Evolutionary conservation across 2,888 invertebrate genomes (phyloP), one percentile per base, ranked within the genome.

Genomic region (Heliothis peltigera): DNA sequence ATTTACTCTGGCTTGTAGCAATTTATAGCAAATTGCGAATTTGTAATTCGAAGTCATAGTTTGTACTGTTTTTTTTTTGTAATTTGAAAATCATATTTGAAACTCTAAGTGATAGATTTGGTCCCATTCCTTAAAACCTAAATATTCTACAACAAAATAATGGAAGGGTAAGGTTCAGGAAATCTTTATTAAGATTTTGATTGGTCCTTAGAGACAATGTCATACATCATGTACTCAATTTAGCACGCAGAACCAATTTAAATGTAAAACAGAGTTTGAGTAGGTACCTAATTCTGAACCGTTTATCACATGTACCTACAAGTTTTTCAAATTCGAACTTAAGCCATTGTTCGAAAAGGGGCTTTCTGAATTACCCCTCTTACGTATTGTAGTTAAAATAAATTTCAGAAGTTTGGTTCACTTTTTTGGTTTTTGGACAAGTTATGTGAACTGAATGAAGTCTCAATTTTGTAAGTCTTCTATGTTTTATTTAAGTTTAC

Each of bases 351-450:
- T 42, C 22, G 21, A 58, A 39, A 49, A 39, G 8, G 72, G 32
- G 19, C 32, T 22, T 39, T 22, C 25, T n/a, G 52, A 63, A 74
- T 64, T 52, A 61, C 57, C 54, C 28, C 2, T 57, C 47, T 48
- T 59, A 25, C 53, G 65, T 52, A 46, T 60, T 48, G 42, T 28
- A 57, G 59, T 63, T 60, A 39, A 66, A 60, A 75, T 0, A 22
- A 55, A 62, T 52, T 39, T 42, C 21, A 39, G 18, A 54, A 75
- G 56, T 66, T 62, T 21, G 17, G 32, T 54, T 47, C 60, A 66
- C 28, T n/a, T 62, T 70, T 47, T 47, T 55, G 53, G 46, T 28
- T 63, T 63, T 12, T 12, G 7, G 55, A 19, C 25, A 51, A 46
- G 21, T 28, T 17, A 35, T 35, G 39, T 39, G n/a, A 12, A 32